phyloP scores from a whole-genome alignment of 1,140 invertebrate species.

The Parapsyche elsis region DNA sequence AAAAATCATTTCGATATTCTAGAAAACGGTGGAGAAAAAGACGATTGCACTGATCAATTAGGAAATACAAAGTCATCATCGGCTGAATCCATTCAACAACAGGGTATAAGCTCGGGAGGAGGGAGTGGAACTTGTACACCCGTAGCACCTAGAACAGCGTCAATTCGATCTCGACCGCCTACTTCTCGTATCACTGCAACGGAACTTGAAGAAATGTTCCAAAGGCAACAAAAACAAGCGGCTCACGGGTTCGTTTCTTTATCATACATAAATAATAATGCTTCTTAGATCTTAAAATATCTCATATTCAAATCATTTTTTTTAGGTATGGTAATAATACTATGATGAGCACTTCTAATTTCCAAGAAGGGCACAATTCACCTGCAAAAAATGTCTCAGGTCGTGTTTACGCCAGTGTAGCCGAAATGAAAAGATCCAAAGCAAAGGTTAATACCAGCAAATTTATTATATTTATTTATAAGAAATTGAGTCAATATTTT shows the following conservation, averaged over 20 bases:
- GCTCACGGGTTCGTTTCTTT: constrained; percentile 57
- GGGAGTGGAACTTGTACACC: constrained; percentile 67
- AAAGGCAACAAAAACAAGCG: constrained; percentile 75
- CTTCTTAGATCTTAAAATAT: too few species aligned
- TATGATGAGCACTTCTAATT: constrained; percentile 80
- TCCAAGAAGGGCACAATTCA: constrained; percentile 75
- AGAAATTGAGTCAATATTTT: background rate
- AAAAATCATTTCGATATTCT: background rate
- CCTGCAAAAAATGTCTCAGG: constrained; percentile 72
- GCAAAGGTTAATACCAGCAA: constrained; percentile 72
- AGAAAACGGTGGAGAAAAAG: constrained; percentile 73
- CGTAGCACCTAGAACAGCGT: constrained; percentile 82
- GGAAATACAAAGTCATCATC: constrained; percentile 79
- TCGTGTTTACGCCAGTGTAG: constrained; percentile 91
- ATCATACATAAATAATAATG: constrained; percentile 56
- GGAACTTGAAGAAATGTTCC: constrained; percentile 91
- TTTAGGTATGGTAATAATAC: constrained; percentile 61
- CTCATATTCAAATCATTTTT: background rate
- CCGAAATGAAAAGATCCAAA: constrained; percentile 91
- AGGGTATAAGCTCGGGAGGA: constrained; percentile 50
- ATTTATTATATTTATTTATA: constrained; percentile 38
- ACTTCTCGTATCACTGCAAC: constrained; percentile 88
- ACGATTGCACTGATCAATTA: constrained; percentile 75
- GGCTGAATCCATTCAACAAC: constrained; percentile 79
- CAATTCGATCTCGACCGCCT: constrained; percentile 85